These are phyloP conservation scores for Aspidoscelis tigris DNA, from an alignment of 2,113 vertebrate species.

Conservation along the genomic window DNA sequence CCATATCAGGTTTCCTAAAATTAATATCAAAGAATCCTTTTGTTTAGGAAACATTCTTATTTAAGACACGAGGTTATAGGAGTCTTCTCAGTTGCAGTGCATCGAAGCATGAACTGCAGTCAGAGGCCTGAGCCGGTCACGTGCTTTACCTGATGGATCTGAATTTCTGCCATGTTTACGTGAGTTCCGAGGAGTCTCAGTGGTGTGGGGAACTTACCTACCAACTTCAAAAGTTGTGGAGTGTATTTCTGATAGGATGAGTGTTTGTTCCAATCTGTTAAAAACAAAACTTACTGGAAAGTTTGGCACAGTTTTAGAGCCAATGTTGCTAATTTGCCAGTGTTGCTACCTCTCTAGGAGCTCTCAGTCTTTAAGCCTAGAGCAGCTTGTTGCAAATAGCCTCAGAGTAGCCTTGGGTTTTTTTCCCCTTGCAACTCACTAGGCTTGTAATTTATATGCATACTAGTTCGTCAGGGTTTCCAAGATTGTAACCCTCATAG, in stretches of 20 bases:
- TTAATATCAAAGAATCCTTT: neutral
- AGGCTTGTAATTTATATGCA: neutral
- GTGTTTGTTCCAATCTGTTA: too few relatives aligned
- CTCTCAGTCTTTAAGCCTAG: neutral
- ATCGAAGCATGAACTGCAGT: too few relatives aligned
- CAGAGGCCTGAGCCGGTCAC: too few relatives aligned
- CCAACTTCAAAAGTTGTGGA: too few relatives aligned
- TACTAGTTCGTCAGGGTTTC: constrained; percentile 9
- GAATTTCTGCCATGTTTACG: too few relatives aligned
- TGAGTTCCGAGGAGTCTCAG: too few relatives aligned
- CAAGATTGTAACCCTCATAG: neutral
- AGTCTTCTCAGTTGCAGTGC: neutral
- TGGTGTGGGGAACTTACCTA: too few relatives aligned
- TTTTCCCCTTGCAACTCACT: neutral
- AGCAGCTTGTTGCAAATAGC: neutral
- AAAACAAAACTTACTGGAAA: too few relatives aligned
- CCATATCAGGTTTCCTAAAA: neutral
- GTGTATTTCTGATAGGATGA: too few relatives aligned
- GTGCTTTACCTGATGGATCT: too few relatives aligned
- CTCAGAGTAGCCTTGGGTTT: neutral
- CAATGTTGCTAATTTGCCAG: neutral
- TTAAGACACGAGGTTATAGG: neutral
- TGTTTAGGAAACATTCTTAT: constrained; percentile 9
- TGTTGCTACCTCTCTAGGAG: neutral
- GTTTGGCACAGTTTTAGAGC: neutral